phyloP scores from a whole-genome alignment of 1,140 invertebrate species.

The Drosophila baimaii region DNA sequence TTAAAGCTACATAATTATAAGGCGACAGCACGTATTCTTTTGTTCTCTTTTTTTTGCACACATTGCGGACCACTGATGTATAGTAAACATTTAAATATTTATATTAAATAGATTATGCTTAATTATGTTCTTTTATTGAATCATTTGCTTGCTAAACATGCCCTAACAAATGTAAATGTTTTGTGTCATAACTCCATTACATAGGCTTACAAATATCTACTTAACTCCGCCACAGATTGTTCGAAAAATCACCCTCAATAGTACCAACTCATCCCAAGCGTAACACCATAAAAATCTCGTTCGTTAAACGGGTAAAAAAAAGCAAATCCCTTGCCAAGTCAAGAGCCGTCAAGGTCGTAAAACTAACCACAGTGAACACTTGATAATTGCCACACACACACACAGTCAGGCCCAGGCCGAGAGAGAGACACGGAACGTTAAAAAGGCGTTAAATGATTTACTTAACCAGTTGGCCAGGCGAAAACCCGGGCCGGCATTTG shows the following conservation, averaged over 20 bases:
- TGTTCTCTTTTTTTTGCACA: no score
- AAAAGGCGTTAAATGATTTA: conserved; percentile 80
- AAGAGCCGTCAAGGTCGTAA: conserved; percentile 39
- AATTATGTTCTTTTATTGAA: no score
- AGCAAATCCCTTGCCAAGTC: conserved; percentile 31
- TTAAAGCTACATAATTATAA: no score
- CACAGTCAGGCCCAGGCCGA: not conserved
- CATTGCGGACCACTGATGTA: no score
- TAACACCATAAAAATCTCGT: conserved; percentile 28
- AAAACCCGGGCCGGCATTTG: conserved; percentile 46
- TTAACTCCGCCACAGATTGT: conserved; percentile 13
- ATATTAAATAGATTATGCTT: not conserved
- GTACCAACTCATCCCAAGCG: not conserved
- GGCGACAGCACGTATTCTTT: no score
- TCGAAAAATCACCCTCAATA: conserved; percentile 12
- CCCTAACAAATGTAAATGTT: not conserved
- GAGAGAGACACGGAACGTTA: conserved; percentile 17
- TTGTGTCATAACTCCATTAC: not conserved
- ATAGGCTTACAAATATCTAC: conserved; percentile 12
- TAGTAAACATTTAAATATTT: no score
- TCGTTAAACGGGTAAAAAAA: conserved; percentile 2
- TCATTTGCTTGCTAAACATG: not conserved
- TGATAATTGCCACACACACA: conserved; percentile 50
- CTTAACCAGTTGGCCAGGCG: conserved; percentile 62
- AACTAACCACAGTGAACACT: conserved; percentile 50